Evolutionary conservation across 1,140 invertebrate genomes (phyloP).

Genomic region (Drosophila baimaii): DNA sequence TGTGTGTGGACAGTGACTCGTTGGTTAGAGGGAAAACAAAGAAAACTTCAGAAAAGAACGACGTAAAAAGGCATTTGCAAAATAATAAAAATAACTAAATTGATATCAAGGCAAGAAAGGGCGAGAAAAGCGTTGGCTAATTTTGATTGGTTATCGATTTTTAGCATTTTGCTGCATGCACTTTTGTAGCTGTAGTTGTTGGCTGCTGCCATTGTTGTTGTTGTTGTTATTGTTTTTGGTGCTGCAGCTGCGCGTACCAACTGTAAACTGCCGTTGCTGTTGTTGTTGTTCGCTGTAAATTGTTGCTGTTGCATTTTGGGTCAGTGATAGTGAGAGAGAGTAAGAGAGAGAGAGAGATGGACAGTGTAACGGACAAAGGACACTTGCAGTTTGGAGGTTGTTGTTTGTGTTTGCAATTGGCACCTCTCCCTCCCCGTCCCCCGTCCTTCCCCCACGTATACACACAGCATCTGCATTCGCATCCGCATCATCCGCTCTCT

Average conservation of each 20-base stretch:
- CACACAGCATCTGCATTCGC: slow-evolving; percentile 48
- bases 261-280: slow-evolving; percentile 56
- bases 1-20: slow-evolving; percentile 71
- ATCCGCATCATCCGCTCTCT: slow-evolving; percentile 28
- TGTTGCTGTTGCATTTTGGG: slow-evolving; percentile 59
- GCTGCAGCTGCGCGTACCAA: slow-evolving; percentile 72
- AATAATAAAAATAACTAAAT: slow-evolving; percentile 23
- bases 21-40: slow-evolving; percentile 77
- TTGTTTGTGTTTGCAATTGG: slow-evolving; percentile 36
- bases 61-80: slow-evolving; percentile 73
- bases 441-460: slow-evolving; percentile 27
- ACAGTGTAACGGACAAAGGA: slow-evolving; percentile 54
- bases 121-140: slow-evolving; percentile 33
- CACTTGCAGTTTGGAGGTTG: slow-evolving; percentile 54
- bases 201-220: slow-evolving; percentile 41
- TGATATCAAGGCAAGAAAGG: slow-evolving; percentile 17
- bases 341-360: slow-evolving; percentile 20
- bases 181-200: slow-evolving; percentile 61
- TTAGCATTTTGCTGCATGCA: slow-evolving; percentile 67
- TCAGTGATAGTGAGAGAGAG: slow-evolving; percentile 34
- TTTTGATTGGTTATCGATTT: slow-evolving; percentile 73
- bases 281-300: slow-evolving; percentile 57
- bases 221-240: slow-evolving; percentile 44
- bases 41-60: slow-evolving; percentile 81
- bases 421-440: neutral